Base-by-base conservation (phyloP, 2,888 invertebrate genomes). In the Sarcophaga caerulescens region DNA sequence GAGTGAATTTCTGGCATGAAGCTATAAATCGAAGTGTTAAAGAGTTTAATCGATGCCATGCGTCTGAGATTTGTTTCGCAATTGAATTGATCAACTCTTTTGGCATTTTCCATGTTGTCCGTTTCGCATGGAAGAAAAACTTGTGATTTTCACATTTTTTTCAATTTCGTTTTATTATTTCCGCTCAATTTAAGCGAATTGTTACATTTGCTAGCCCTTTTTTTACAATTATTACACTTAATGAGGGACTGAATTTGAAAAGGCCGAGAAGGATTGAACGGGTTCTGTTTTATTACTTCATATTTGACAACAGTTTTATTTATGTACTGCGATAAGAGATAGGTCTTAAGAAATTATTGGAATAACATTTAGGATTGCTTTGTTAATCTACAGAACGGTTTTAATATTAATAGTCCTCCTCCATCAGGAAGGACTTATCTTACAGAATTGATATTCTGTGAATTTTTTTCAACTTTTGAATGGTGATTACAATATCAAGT, bases 41-140 rank as follows among this genome's bases (percentile, higher is more conserved):
- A 85, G 80, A 83, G 73, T 83, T 85, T 83, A 85, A 85, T 81
- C 83, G 83, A 77, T 81, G 80, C 65, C 85, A 85, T 77, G 83
- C 80, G 83, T 85, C 69, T n/a, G 65, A 59, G 69, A 63, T 81
- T 76, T 14, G 52, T 60, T 81, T 73, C n/a, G 62, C 82, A 59
- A 82, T 85, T 80, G 66, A 65, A 11, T 23, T 66, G 69, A 80
- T 83, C 14, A 47, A 73, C 23, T 73, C 80, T 71, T 78, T 80
- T 60, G n/a, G 65, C 14, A 23, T 8, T 45, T 68, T 81, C 35
- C 35, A 35, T 25, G 44, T 14, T 71, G 35, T 17, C 71, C 52
- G 21, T 71, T 80, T 60, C 19, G 60, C n/a, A 35, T 8, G 66
- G 71, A 73, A 57, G 25, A 5, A 25, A 65, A 68, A 35, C 0